Percentiles rank a stretch among this genome's conserved stretches.
Evolutionary conservation across 2,797 vertebrate species (phyloP).

Genomic region (Zalophus californianus): DNA sequence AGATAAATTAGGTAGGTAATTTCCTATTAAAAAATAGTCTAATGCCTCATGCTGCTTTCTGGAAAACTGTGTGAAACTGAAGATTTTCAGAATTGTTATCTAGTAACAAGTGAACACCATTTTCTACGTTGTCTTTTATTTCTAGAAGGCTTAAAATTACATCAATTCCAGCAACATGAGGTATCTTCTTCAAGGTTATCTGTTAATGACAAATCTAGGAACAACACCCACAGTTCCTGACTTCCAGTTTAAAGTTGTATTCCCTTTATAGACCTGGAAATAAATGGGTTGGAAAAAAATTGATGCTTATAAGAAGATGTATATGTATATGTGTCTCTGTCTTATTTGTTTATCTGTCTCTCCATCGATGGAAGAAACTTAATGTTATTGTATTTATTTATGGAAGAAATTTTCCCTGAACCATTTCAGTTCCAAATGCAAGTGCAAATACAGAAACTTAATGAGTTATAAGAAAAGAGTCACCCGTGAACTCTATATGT

Average conservation of each 20-base stretch:
- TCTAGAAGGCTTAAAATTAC: slow-evolving; percentile 46
- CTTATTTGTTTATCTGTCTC: not conserved
- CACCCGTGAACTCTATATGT: not conserved
- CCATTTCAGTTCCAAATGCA: slow-evolving; percentile 56
- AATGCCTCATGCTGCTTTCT: slow-evolving; percentile 22
- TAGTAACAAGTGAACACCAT: slow-evolving; percentile 20
- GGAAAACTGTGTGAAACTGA: slow-evolving; percentile 50
- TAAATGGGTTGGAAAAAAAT: not conserved
- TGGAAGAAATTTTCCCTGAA: slow-evolving; percentile 17
- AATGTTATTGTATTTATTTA: slow-evolving; percentile 47
- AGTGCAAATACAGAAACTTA: slow-evolving; percentile 30
- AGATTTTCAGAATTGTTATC: not conserved
- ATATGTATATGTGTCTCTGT: not conserved
- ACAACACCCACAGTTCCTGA: not conserved
- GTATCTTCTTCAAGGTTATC: not conserved
- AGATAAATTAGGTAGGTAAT: slow-evolving; percentile 18
- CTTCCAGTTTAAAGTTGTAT: slow-evolving; percentile 43
- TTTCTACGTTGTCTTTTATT: slow-evolving; percentile 47
- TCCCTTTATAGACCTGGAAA: slow-evolving; percentile 15
- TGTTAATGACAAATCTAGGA: not conserved
- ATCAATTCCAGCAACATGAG: slow-evolving; percentile 13
- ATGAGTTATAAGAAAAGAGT: slow-evolving; percentile 57
- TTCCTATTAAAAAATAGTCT: slow-evolving; percentile 32
- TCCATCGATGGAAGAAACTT: not conserved
- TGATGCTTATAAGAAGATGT: not conserved